Base-by-base conservation (phyloP, 2,797 vertebrate genomes). In the Peromyscus eremicus region DNA sequence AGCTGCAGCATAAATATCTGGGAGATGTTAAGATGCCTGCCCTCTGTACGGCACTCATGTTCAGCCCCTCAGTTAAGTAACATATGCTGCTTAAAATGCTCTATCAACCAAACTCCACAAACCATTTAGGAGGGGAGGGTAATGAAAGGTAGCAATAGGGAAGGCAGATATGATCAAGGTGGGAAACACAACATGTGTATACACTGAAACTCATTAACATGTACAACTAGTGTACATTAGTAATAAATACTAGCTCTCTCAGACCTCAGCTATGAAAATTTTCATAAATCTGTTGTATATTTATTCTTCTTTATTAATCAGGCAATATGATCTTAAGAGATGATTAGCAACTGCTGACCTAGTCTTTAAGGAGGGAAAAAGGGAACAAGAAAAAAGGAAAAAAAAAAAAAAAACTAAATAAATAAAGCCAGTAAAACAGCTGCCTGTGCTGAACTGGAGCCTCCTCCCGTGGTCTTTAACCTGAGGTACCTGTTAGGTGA, bases 321-420 rank as follows among this genome's bases (percentile, higher is more conserved):
- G 9, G 73, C 55, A 66, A 27, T 82, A 92, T 8, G 17, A 77
- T 57, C 68, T 70, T 64, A 92, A 46, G 37, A 75, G 10, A 86
- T 85, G 80, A 86, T 32, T 89, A 97, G 88, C 12, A 91, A 25
- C 66, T 97, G 70, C 23, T 66, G 17, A 85, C 68, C 43, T 52
- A 87, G n/a, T 64, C 29, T 27, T 70, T 10, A 79, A 57, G 6
- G 13, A 46, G 14, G 10, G 17, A 81, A 2, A 57, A 27, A 19
- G 23, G 10, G 34, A 37, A 37, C 25, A 43, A 13, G 32, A 34
- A 84, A 84, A n/a, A 23, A 9, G 10, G 46, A 52, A 4, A 8
- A 46, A 75, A 32, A 6, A 52, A 4, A 8, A 46, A 75, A 32
- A 6, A 84, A 3, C 23, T 66, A 66, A 66, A 6, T 66, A 14